Percentiles rank a stretch among this genome's conserved stretches.
Evolutionary conservation across 30 jellyfish, hydroid and myxozoan species (phyloP).

Genomic region (Hydra vulgaris): DNA sequence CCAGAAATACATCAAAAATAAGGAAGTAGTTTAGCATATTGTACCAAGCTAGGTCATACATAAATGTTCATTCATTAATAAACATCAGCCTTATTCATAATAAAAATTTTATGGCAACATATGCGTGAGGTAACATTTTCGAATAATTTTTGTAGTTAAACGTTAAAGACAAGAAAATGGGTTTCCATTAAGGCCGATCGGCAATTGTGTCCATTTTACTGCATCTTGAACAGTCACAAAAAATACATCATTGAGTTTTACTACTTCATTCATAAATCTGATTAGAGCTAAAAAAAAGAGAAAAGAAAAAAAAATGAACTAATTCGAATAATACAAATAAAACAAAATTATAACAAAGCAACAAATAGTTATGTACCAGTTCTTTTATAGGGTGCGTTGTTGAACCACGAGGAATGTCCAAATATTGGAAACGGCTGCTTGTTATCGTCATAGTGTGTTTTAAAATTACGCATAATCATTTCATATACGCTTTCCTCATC

Average conservation of each 20-base stretch:
- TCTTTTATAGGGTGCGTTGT: background rate
- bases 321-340: too few species aligned
- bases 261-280: background rate
- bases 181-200: background rate
- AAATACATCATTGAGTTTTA: background rate
- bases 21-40: too few species aligned
- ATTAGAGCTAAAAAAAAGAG: background rate
- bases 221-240: background rate
- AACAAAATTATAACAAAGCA: too few species aligned
- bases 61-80: too few species aligned
- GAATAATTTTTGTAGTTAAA: too few species aligned
- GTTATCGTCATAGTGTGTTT: background rate
- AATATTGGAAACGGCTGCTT: background rate
- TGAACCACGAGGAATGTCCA: background rate
- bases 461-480: background rate
- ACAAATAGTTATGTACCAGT: too few species aligned
- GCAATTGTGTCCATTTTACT: background rate
- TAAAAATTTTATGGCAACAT: too few species aligned
- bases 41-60: too few species aligned
- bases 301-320: too few species aligned
- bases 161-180: background rate
- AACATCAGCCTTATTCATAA: too few species aligned
- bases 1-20: too few species aligned
- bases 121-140: too few species aligned
- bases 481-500: background rate